Percentiles rank a stretch among this genome's conserved stretches.
Conservation (phyloP, 1,140 invertebrate species). For the Venustaconcha ellipsiformis region DNA sequence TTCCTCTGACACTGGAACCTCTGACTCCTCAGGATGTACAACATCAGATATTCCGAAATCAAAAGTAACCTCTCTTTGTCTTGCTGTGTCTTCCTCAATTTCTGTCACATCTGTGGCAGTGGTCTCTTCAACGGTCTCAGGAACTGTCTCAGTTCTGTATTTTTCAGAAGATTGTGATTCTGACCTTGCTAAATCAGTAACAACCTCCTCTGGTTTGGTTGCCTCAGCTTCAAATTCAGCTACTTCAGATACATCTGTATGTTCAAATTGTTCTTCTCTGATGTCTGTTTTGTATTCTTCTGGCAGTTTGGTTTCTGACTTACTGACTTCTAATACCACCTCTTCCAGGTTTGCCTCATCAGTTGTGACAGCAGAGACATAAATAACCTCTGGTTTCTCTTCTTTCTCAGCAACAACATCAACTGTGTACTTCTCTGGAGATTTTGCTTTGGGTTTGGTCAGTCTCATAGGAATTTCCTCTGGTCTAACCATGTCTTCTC, state of each 20-base stretch:
- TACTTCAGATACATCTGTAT: slow-evolving; percentile 35
- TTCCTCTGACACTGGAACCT: slow-evolving; percentile 36
- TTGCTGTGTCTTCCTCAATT: slow-evolving; percentile 8
- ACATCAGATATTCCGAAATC: slow-evolving; percentile 36
- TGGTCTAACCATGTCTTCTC: slow-evolving; percentile 25
- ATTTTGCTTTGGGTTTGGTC: slow-evolving; percentile 14
- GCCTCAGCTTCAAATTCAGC: slow-evolving; percentile 17
- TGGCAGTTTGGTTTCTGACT: slow-evolving; percentile 20
- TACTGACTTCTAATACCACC: slow-evolving; percentile 23
- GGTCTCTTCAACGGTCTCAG: slow-evolving; percentile 17
- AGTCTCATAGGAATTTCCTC: slow-evolving; percentile 24
- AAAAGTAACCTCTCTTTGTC: slow-evolving; percentile 33
- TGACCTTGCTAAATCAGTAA: slow-evolving; percentile 27
- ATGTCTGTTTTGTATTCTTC: slow-evolving; percentile 37
- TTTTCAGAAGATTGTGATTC: slow-evolving; percentile 30
- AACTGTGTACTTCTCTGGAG: slow-evolving; percentile 19
- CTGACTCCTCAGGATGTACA: slow-evolving; percentile 30
- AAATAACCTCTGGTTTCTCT: slow-evolving; percentile 31
- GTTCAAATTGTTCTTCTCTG: slow-evolving; percentile 32
- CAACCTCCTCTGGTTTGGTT: slow-evolving; percentile 27
- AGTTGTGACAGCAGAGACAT: slow-evolving; percentile 18
- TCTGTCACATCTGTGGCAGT: slow-evolving; percentile 24
- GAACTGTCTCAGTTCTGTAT: slow-evolving; percentile 31
- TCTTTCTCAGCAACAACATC: slow-evolving; percentile 22
- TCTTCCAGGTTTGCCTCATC: slow-evolving; percentile 31